These are phyloP conservation scores for Spilogale gracilis DNA, from an alignment of 2,113 vertebrate genomes.

Conservation along the genomic window DNA sequence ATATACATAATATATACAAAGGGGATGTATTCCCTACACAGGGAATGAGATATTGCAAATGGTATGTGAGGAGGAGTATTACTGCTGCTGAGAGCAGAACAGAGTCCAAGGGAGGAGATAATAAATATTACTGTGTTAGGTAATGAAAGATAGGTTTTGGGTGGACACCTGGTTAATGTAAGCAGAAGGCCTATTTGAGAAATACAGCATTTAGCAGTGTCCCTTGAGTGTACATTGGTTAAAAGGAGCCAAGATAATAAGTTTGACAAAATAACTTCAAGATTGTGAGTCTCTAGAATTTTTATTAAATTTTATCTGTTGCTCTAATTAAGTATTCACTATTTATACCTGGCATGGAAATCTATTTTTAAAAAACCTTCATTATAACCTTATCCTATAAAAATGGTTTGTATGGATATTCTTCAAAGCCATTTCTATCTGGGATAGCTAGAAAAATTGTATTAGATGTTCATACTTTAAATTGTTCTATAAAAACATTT, in stretches of 20 bases:
- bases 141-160: background rate
- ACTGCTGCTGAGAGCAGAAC: background rate
- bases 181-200: background rate
- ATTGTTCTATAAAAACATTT: background rate
- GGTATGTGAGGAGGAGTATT: background rate
- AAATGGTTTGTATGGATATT: background rate
- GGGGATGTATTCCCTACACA: background rate
- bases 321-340: background rate
- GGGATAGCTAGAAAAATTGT: background rate
- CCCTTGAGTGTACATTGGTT: background rate
- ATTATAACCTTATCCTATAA: background rate
- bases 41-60: background rate
- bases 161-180: background rate
- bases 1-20: background rate
- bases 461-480: background rate
- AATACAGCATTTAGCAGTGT: background rate
- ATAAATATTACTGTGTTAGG: background rate
- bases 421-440: background rate
- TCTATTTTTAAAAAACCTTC: background rate
- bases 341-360: background rate
- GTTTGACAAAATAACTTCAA: background rate
- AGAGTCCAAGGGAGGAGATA: background rate
- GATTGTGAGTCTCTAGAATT: background rate
- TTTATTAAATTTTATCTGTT: background rate
- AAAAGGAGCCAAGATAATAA: background rate